These are phyloP conservation scores for Asobara japonica DNA, from an alignment of 1,140 invertebrate genomes.

Conservation along the genomic window DNA sequence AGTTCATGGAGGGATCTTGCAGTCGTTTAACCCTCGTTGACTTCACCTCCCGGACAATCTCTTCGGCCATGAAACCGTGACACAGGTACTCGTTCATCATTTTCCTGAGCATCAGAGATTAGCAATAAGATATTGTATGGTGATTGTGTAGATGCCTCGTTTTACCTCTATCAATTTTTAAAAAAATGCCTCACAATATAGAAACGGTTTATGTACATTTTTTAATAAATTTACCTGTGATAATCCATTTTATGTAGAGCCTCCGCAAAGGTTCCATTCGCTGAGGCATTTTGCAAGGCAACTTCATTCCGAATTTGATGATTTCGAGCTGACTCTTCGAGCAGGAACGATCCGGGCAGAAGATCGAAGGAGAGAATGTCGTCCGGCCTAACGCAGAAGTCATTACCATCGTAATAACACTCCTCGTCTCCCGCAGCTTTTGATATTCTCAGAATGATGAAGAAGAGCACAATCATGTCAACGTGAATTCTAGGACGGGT, in stretches of 20 bases:
- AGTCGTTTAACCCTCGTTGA: slow-evolving; percentile 62
- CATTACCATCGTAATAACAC: slow-evolving; percentile 62
- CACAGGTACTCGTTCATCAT: slow-evolving; percentile 80
- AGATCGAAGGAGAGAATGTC: slow-evolving; percentile 73
- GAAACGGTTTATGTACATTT: no score
- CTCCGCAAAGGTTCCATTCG: slow-evolving; percentile 68
- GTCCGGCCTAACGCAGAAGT: slow-evolving; percentile 68
- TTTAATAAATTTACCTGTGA: slow-evolving; percentile 69
- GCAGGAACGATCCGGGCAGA: slow-evolving; percentile 70
- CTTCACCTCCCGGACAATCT: slow-evolving; percentile 73
- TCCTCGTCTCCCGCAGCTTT: slow-evolving; percentile 30
- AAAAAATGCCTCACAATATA: no score
- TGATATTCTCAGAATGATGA: not conserved
- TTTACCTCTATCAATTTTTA: not conserved
- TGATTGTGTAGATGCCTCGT: no score
- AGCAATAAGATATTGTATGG: no score
- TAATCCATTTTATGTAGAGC: slow-evolving; percentile 71
- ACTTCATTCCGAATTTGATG: slow-evolving; percentile 35
- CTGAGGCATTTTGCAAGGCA: slow-evolving; percentile 21
- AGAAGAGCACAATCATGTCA: slow-evolving; percentile 17
- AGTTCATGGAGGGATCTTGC: slow-evolving; percentile 53
- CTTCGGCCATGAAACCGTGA: slow-evolving; percentile 74
- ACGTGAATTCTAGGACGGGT: no score
- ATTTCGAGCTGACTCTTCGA: slow-evolving; percentile 57
- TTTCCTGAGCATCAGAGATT: slow-evolving; percentile 63